These are phyloP conservation scores for Clitarchus hookeri DNA, from an alignment of 2,888 invertebrate species.

Conservation along the genomic window DNA sequence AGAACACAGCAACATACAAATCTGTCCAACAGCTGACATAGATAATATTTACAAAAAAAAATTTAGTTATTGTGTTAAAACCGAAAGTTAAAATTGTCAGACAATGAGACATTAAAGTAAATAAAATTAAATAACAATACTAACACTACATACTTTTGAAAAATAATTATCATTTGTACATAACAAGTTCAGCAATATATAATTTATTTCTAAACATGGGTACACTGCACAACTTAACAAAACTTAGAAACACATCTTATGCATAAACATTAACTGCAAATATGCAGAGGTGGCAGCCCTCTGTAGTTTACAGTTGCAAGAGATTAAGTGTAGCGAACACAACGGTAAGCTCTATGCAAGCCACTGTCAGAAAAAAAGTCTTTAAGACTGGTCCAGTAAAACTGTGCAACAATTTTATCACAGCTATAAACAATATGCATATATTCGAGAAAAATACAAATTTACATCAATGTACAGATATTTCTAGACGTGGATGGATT, in stretches of 20 bases:
- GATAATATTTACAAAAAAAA: no score
- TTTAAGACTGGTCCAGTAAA: background rate
- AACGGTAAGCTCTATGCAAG: background rate
- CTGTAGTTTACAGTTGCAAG: background rate
- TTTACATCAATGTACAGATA: background rate
- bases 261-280: background rate
- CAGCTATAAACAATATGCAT: background rate
- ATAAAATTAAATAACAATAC: no score
- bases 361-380: background rate
- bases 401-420: background rate
- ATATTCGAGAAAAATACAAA: background rate
- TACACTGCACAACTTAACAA: no score
- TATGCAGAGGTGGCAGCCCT: background rate
- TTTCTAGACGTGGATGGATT: background rate
- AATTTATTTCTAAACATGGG: no score
- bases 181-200: no score
- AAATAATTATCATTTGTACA: no score
- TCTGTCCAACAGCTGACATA: no score
- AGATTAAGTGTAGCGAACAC: background rate
- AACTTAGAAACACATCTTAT: background rate
- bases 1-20: no score
- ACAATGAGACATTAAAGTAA: no score
- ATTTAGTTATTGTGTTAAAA: no score
- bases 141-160: no score
- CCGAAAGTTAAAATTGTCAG: no score